Evolutionary conservation across 2,113 vertebrate species (phyloP).

Genomic region (Capra hircus): DNA sequence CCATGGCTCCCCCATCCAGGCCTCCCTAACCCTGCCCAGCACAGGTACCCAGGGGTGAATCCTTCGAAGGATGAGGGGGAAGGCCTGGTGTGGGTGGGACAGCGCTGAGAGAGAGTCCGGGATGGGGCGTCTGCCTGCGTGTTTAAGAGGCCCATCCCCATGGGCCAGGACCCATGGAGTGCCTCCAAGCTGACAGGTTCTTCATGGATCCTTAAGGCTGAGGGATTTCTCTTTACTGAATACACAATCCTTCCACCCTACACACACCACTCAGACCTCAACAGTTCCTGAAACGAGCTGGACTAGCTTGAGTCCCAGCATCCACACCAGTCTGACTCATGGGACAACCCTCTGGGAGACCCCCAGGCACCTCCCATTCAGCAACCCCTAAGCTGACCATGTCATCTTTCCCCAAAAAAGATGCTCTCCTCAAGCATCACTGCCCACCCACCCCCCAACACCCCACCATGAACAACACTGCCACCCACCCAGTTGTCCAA

Average conservation of each 20-base stretch:
- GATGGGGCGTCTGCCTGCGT: background rate
- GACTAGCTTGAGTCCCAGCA: background rate
- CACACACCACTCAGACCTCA: background rate
- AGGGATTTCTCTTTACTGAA: background rate
- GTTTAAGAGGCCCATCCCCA: background rate
- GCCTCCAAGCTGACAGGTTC: background rate
- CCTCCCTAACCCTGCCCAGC: background rate
- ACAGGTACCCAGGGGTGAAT: background rate
- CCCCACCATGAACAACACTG: background rate
- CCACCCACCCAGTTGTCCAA: background rate
- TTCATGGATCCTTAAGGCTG: background rate
- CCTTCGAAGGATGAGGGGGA: background rate
- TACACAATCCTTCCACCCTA: background rate
- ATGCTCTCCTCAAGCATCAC: background rate
- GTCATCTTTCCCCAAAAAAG: background rate
- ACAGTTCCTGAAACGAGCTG: background rate
- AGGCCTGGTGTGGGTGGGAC: background rate
- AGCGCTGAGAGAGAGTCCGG: background rate
- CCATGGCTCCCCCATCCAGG: fast-evolving
- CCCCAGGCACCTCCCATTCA: background rate
- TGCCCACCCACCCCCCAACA: fast-evolving
- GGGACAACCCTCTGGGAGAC: background rate
- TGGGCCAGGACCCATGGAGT: background rate
- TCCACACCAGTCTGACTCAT: background rate
- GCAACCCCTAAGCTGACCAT: background rate